These are phyloP conservation scores for Acrossocheilus wenchowensis DNA, from an alignment of 2,797 vertebrate species.

Conservation along the genomic window DNA sequence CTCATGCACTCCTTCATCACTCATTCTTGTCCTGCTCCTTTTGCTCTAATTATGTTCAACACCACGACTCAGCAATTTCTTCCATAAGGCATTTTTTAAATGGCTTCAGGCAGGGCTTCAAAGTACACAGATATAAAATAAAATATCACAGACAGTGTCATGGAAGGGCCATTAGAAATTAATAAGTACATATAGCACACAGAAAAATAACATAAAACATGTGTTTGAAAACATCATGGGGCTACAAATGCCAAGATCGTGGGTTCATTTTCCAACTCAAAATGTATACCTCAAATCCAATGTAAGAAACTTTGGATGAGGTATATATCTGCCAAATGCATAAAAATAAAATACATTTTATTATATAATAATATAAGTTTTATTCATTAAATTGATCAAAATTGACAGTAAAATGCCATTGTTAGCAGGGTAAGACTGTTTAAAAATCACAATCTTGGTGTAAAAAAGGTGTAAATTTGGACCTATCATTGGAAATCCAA, in stretches of 20 bases:
- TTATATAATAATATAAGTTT: neutral
- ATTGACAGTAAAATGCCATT: neutral
- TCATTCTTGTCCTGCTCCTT: constrained; percentile 25
- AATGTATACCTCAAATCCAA: neutral
- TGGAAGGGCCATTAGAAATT: neutral
- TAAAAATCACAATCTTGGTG: neutral
- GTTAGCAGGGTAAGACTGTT: neutral
- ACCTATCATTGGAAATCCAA: neutral
- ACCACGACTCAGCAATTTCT: constrained; percentile 33
- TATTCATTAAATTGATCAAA: neutral
- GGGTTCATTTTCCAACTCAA: neutral
- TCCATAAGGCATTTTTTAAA: constrained; percentile 1
- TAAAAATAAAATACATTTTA: neutral
- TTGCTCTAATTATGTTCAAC: constrained; percentile 45
- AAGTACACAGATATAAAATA: neutral
- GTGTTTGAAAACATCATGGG: neutral
- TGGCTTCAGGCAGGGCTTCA: neutral
- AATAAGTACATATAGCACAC: neutral
- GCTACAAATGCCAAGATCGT: neutral
- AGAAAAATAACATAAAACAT: neutral
- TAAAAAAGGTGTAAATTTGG: neutral
- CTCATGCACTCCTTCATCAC: constrained; percentile 31
- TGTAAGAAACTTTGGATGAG: neutral
- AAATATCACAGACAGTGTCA: neutral
- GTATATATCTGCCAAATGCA: neutral